Conservation (phyloP, 2,113 vertebrate genomes). For the Prionailurus bengalensis region DNA sequence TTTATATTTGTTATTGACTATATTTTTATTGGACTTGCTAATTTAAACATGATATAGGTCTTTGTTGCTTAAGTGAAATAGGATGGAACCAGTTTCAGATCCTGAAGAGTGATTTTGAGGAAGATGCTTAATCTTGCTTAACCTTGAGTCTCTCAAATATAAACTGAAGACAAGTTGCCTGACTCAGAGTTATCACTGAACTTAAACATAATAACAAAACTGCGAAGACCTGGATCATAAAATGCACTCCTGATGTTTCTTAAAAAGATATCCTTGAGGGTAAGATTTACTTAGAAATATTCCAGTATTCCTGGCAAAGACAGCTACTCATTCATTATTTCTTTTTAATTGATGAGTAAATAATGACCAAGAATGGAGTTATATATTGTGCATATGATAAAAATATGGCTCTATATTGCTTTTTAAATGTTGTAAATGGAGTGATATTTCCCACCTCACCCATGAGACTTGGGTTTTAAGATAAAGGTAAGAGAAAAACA, state of each 20-base stretch:
- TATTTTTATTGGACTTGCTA: background rate
- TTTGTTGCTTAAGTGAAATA: background rate
- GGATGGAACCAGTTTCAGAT: background rate
- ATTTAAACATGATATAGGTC: background rate
- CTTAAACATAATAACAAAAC: background rate
- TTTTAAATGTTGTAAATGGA: background rate
- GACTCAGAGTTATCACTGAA: background rate
- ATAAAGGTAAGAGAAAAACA: background rate
- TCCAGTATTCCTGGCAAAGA: background rate
- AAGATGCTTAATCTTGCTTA: background rate
- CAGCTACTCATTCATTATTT: background rate
- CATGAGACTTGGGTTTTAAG: background rate
- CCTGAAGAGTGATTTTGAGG: background rate
- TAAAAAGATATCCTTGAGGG: background rate
- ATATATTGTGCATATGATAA: background rate
- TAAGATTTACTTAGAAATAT: background rate
- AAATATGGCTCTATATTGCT: background rate
- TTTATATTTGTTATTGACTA: background rate
- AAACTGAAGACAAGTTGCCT: background rate
- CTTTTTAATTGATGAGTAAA: background rate
- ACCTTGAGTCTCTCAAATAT: background rate
- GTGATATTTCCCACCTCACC: background rate
- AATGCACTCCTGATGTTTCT: background rate
- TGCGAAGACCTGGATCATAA: background rate
- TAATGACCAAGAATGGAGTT: background rate